A percentile compares a stretch with the other conserved stretches of the same genome.
phyloP scores from a whole-genome alignment of 1,140 invertebrate species.

The Telenomus remus region DNA sequence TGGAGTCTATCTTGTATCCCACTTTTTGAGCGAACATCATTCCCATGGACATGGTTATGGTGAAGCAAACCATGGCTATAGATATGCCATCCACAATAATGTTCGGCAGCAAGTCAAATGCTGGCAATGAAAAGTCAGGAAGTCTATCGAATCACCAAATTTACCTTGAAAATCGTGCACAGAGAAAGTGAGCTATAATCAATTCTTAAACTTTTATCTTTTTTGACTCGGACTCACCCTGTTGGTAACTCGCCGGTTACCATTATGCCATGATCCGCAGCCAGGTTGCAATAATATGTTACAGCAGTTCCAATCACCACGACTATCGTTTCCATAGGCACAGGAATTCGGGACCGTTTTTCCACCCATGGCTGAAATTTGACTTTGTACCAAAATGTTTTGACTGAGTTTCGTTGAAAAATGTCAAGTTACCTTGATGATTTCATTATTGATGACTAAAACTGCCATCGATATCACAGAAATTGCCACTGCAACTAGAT shows the following conservation, averaged over 20 bases:
- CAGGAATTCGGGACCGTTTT: slow-evolving; percentile 83
- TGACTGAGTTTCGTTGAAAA: too few species aligned
- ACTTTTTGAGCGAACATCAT: slow-evolving; percentile 87
- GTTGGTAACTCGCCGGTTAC: slow-evolving; percentile 76
- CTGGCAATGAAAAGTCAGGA: slow-evolving; percentile 76
- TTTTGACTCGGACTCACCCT: slow-evolving; percentile 78
- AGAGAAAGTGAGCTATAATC: slow-evolving; percentile 52
- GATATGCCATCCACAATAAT: slow-evolving; percentile 80
- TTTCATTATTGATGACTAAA: slow-evolving; percentile 86
- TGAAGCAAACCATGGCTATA: slow-evolving; percentile 86
- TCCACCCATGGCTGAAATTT: slow-evolving; percentile 82
- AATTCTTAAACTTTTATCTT: slow-evolving; percentile 71
- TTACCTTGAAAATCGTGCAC: slow-evolving; percentile 62
- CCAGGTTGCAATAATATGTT: slow-evolving; percentile 80
- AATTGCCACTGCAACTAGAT: slow-evolving; percentile 81
- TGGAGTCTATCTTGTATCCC: slow-evolving; percentile 85
- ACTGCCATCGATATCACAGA: slow-evolving; percentile 83
- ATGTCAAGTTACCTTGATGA: slow-evolving; percentile 80
- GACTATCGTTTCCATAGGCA: slow-evolving; percentile 91
- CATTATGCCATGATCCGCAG: slow-evolving; percentile 77
- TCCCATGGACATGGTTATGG: slow-evolving; percentile 86
- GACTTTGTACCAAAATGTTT: slow-evolving; percentile 4
- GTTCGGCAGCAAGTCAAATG: slow-evolving; percentile 75
- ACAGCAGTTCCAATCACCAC: slow-evolving; percentile 86
- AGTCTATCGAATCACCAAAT: slow-evolving; percentile 67